Evolutionary conservation across 2,888 invertebrate genomes (phyloP), one percentile per base, ranked within the genome.

Genomic region (Spialia ferax): DNA sequence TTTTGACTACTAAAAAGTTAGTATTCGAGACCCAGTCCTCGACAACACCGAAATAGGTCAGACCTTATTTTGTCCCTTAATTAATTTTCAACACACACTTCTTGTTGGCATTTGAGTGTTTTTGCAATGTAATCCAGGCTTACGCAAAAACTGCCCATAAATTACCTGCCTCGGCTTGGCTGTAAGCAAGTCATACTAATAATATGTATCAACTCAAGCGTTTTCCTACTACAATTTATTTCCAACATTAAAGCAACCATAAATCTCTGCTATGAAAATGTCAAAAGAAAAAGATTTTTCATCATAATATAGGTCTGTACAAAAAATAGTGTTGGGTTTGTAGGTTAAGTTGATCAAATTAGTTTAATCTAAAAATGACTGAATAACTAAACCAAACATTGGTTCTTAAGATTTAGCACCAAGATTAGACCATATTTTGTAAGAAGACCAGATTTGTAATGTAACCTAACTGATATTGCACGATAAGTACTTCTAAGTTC

Each of bases 91-190:
- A 45, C 20, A 45, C 8, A 45, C 10, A 18, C 18, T 1, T 7
- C n/a, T 42, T 45, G 18, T 45, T 20, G 45, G 45, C 3, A 3
- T 20, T 3, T 7, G 45, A 45, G 18, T 10, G 15, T 45, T 45
- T 45, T 45, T 45, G 45, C 18, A 18, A 45, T 45, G 10, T 45
- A 45, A 45, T 45, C 45, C 10, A 20, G 48, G 48, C 20, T 20
- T 48, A 48, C 18, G 48, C 20, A 48, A 48, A 48, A 48, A 48
- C 48, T 20, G 15, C 7, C 48, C 1, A 48, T 48, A 48, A 48
- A 48, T 48, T 48, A 48, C 11, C 48, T 48, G 48, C 11, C 20
- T 48, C 48, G 4, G 6, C 20, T 45, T 18, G 8, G 18, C 20
- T 20, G 8, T 45, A 18, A 45, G 45, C 45, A 18, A 45, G 45